Evolutionary conservation across 1,140 invertebrate species (phyloP), one percentile per base, ranked within the genome.

Genomic region (silkworm (Bombyx mori)): DNA sequence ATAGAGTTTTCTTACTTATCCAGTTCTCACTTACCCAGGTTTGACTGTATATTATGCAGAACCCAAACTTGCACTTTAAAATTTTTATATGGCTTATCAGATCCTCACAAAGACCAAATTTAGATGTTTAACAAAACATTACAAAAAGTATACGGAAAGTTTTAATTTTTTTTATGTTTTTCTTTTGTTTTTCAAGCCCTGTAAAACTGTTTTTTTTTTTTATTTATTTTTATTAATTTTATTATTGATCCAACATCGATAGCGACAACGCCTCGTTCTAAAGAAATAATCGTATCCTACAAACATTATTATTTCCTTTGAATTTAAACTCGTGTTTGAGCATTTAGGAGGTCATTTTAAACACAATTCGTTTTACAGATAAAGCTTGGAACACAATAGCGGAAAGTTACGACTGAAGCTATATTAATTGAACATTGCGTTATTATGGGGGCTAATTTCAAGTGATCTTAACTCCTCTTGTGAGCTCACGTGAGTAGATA

Each of bases 81-180:
- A 35, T 35, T 35, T 50, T 8, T 50, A 18, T n/a, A 7, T 5
- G 44, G 12, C 54, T 26, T 9, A 12, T 47, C 45, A 22, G 59
- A 55, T 62, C 64, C 56, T 61, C 63, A 62, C 56, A 63, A 79
- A 68, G 58, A 56, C 81, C 73, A 79, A 82, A 84, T 84, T 79
- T 82, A 82, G 77, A 76, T 77, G 79, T 84, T 84, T 75, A 77
- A 84, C 76, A 79, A 81, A 84, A 79, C 73, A 73, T 68, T 71
- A 75, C 57, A 74, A 80, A 80, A 79, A 60, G 68, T 66, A 47
- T 47, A 48, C 59, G 48, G 72, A 57, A 44, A 60, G 10, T 45
- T 44, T 54, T 26, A 45, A 57, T 50, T 42, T 53, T 53, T 52
- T 42, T 77, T 67, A 18, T 18, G 12, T 68, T 61, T 72, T 77